Conservation (phyloP, 2,888 invertebrate species). For the Anorthoa munda region DNA sequence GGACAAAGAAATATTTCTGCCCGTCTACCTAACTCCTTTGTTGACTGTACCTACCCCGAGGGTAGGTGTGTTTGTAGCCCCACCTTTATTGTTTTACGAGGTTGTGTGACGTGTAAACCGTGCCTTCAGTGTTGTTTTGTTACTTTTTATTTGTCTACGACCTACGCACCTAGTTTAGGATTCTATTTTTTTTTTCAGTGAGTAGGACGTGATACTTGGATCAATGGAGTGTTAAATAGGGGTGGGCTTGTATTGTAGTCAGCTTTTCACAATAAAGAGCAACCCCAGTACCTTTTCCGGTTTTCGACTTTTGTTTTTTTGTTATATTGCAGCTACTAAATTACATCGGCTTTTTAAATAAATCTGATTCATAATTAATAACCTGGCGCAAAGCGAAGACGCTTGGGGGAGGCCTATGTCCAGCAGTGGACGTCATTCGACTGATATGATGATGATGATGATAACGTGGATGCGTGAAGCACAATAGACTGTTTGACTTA, state of each 20-base stretch:
- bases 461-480: no score
- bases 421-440: no score
- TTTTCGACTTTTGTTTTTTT: neutral
- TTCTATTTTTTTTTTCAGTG: slow-evolving; percentile 17
- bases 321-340: no score
- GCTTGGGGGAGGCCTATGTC: no score
- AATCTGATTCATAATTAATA: no score
- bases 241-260: neutral
- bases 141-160: slow-evolving; percentile 54
- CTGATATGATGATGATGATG: no score
- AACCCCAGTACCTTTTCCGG: neutral
- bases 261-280: neutral
- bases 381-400: no score
- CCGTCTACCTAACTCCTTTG: neutral
- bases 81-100: slow-evolving; percentile 78
- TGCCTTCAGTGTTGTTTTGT: slow-evolving; percentile 55
- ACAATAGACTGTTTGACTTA: no score
- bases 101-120: slow-evolving; percentile 66
- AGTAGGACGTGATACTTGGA: neutral
- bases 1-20: neutral
- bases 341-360: no score
- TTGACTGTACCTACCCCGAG: slow-evolving; percentile 40
- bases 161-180: slow-evolving; percentile 20
- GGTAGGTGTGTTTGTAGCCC: slow-evolving; percentile 64
- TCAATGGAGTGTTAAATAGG: slow-evolving; percentile 31